A percentile compares a stretch with the other conserved stretches of the same genome.
Conservation (phyloP, 1,140 invertebrate species). For the Drosophila nigromelanica region DNA sequence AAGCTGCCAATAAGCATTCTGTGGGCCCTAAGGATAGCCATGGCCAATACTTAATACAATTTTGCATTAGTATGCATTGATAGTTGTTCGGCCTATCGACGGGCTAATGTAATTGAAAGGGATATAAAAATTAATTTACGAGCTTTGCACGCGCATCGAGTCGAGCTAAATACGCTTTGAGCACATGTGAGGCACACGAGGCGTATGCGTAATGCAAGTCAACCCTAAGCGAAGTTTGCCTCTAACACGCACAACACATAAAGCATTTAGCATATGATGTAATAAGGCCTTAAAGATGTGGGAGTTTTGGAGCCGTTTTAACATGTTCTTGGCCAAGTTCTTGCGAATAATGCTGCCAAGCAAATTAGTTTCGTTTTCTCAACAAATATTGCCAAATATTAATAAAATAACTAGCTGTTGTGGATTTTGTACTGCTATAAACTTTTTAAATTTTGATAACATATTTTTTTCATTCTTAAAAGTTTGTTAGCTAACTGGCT, state of each 20-base stretch:
- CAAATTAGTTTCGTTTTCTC: too few species aligned
- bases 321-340: too few species aligned
- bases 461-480: too few species aligned
- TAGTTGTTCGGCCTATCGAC: conserved; percentile 49
- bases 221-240: neutral
- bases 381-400: too few species aligned
- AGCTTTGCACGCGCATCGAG: conserved; percentile 48
- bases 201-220: conserved; percentile 26
- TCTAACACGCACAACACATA: neutral
- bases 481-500: too few species aligned
- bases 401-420: too few species aligned
- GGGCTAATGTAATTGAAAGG: conserved; percentile 61
- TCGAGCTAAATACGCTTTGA: conserved; percentile 1
- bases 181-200: neutral
- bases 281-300: neutral
- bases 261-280: neutral
- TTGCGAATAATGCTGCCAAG: too few species aligned
- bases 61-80: conserved; percentile 70
- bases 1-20: conserved; percentile 20
- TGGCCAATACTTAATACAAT: conserved; percentile 1
- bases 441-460: too few species aligned
- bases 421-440: too few species aligned
- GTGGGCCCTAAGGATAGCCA: neutral
- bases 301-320: too few species aligned
- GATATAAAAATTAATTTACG: conserved; percentile 74